Evolutionary conservation across 2,113 vertebrate genomes (phyloP), one percentile per base, ranked within the genome.

Genomic region (Rafetus swinhoei): DNA sequence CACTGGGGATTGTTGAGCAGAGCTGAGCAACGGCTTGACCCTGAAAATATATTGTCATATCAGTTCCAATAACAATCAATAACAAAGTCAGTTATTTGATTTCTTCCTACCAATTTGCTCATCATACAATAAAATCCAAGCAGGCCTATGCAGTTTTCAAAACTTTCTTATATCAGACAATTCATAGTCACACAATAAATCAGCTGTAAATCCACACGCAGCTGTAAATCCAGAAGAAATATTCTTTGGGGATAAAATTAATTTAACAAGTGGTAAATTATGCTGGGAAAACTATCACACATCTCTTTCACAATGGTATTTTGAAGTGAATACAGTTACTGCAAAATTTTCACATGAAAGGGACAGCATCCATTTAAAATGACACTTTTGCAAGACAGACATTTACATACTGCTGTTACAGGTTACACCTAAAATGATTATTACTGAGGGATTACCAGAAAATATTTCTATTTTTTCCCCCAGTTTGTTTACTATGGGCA

Each of bases 11-110:
- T 2, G 99, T 99, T 94, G 99, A 99, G 94, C 99, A 99, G 87
- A 99, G 98, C 97, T 99, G 99, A 97, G 99, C 99, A 93, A 99
- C 99, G 82, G 99, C 99, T 97, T 99, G 99, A 96, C 99, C 99
- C 99, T 99, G 95, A 57, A 97, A 97, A 95, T n/a, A 90, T 89
- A 97, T 88, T 2, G 87, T 76, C 1, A 88, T 21, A 59, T 92
- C 89, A 95, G 91, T 93, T 93, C 94, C 89, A 54, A 14, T 77
- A 86, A 82, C 85, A 90, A 96, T 94, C 90, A 54, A 14, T 77
- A 86, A 82, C 85, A 90, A 96, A 94, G 45, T 4, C 25, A 84
- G 29, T 90, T 83, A 74, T 39, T 87, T 82, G 87, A 56, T 95
- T 90, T 35, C 24, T 80, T 94, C 53, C 86, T 89, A 56, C 84